These are phyloP conservation scores for Sphenopsis melanotis DNA, from an alignment of 2,797 vertebrate genomes.

Conservation along the genomic window DNA sequence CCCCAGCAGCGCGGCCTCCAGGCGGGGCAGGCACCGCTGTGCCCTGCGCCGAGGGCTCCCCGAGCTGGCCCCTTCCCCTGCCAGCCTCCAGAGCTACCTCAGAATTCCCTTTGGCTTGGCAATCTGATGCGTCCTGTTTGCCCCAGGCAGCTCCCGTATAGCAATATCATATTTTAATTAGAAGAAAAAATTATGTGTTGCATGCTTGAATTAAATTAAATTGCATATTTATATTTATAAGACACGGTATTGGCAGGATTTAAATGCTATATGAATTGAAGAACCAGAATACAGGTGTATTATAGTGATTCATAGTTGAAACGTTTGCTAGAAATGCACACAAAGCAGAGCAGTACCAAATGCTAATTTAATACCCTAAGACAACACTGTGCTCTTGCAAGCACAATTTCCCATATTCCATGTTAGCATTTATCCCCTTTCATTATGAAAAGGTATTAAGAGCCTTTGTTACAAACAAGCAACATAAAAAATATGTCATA, in stretches of 20 bases:
- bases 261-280: slow-evolving; percentile 33
- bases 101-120: neutral
- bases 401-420: slow-evolving; percentile 9
- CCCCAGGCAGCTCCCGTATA: slow-evolving; percentile 12
- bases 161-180: slow-evolving; percentile 34
- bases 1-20: neutral
- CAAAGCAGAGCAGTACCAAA: slow-evolving; percentile 42
- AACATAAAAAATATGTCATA: slow-evolving; percentile 48
- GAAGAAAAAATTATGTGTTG: slow-evolving; percentile 52
- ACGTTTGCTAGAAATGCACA: slow-evolving; percentile 25
- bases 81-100: neutral
- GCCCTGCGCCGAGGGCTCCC: accelerated
- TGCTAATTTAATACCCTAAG: slow-evolving; percentile 52
- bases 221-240: slow-evolving; percentile 57
- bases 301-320: slow-evolving; percentile 51
- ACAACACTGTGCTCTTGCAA: neutral
- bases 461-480: slow-evolving; percentile 40
- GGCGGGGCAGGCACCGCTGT: neutral
- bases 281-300: slow-evolving; percentile 45
- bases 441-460: slow-evolving; percentile 33
- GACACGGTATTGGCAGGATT: slow-evolving; percentile 23
- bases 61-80: neutral
- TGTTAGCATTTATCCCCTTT: slow-evolving; percentile 43
- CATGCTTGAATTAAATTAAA: slow-evolving; percentile 50
- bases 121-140: neutral